Percentiles rank a stretch among this genome's conserved stretches.
Conservation (phyloP, 1,140 invertebrate genomes). For the Drosophila murphyi region DNA sequence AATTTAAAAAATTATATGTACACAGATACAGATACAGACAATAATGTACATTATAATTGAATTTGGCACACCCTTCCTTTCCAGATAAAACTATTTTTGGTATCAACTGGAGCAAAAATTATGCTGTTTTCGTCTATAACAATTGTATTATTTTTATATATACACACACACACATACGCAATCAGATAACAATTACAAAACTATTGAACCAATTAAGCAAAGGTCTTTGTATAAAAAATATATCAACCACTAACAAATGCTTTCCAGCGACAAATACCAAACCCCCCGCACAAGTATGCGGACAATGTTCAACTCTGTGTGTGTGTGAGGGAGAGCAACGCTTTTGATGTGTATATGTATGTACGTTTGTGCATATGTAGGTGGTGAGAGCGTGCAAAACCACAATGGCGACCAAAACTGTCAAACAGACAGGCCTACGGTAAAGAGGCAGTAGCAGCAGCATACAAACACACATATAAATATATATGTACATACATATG, state of each 20-base stretch:
- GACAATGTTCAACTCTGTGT: not conserved
- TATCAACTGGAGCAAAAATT: constrained; percentile 64
- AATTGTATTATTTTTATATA: constrained; percentile 25
- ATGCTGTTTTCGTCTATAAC: constrained; percentile 1
- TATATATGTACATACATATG: not conserved
- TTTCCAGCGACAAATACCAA: constrained; percentile 38
- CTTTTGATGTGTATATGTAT: constrained; percentile 9
- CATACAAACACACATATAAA: constrained; percentile 13
- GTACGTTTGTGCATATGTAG: constrained; percentile 25
- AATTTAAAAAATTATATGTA: not conserved
- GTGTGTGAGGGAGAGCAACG: constrained; percentile 37
- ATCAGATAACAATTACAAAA: constrained; percentile 70
- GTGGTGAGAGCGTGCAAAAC: constrained; percentile 49
- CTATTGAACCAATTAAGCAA: constrained; percentile 77
- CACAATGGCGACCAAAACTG: constrained; percentile 65
- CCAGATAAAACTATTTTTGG: constrained; percentile 71
- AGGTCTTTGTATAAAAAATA: constrained; percentile 57
- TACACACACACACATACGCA: constrained; percentile 39
- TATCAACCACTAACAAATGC: constrained; percentile 42
- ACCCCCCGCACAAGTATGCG: constrained; percentile 28
- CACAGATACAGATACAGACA: constrained; percentile 1
- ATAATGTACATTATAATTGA: constrained; percentile 12
- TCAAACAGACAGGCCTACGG: constrained; percentile 47
- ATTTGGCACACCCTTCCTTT: constrained; percentile 45
- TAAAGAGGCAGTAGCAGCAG: constrained; percentile 18